Evolutionary conservation across 2,797 vertebrate species (phyloP), one percentile per base, ranked within the genome.

Genomic region (Etheostoma nigrum): DNA sequence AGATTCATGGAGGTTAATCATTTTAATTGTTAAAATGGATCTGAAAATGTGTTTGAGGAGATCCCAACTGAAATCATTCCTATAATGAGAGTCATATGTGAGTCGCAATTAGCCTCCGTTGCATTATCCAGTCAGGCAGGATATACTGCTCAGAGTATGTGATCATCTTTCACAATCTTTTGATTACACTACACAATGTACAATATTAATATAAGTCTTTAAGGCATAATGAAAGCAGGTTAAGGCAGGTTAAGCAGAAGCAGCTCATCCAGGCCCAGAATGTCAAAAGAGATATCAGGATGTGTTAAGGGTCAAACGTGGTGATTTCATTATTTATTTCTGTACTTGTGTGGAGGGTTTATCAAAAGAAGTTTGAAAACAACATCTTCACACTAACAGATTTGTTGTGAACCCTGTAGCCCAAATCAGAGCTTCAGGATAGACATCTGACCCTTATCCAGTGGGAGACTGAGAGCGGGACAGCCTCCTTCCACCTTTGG

Each of bases 111-210:
- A n/a, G 2, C 2, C 19, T 42, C n/a, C 13, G 12, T 49, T 15
- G 60, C 6, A 19, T 71, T 36, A 76, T 57, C 79, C 60, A 40
- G 83, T 61, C 6, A 0, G 16, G 12, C 85, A 74, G 66, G 86
- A 85, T 83, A 78, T 85, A 82, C 49, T n/a, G 68, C 40, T 67
- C 10, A 1, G 12, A 69, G 23, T 12, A 1, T 14, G n/a, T 36
- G 33, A 36, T 36, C 33, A 36, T 36, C 33, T 36, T 36, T 36
- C 9, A 36, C 8, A 36, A 10, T 36, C 2, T 36, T 36, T 36
- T 36, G 9, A 36, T 36, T 10, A 36, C 8, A 36, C 10, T 10
- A 2, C 33, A 36, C 9, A 36, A 10, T 36, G 33, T 36, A 36
- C 33, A 36, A 10, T 36, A 36, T 36, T 36, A 36, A 36, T 36